Evolutionary conservation across 1,140 invertebrate species (phyloP), one percentile per base, ranked within the genome.

Genomic region (Hydropsyche tenuis): DNA sequence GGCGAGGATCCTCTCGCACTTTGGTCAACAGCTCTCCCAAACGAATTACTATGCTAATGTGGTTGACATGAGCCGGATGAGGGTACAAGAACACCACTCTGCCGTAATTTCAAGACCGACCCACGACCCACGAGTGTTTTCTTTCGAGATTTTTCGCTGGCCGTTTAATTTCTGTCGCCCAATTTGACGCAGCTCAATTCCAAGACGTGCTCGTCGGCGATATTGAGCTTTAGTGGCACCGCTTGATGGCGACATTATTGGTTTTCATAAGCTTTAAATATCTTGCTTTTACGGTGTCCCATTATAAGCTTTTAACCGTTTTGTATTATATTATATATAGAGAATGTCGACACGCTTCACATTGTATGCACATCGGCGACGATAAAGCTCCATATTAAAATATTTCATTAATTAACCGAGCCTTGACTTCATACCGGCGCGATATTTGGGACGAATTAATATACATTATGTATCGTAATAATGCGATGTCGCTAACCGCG

Each of bases 11-110:
- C 48, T 27, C 27, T 56, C 42, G 12, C 27, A 42, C 46, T 56
- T 70, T 56, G 68, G 68, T 70, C 48, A 70, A 53, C 68, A 70
- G 68, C 68, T 56, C 68, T 18, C 65, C 65, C 65, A 48, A 68
- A 68, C 65, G 68, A 60, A 70, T 70, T 70, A 70, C 68, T 70
- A 70, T 70, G 68, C 68, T 70, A 70, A 70, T 70, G 46, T 70
- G 51, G 68, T 56, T 70, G 68, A 70, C 68, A 70, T 70, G 68
- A 60, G 23, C 30, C 23, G 46, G 68, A 70, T 56, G 68, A 70
- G 68, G 68, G 68, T 56, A 22, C n/a, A 9, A 53, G 16, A 22
- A 7, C 51, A n/a, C 56, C 18, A 22, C 56, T 37, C 9, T 37
- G 3, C 9, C 9, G 30, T 14, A 60, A 60, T 60, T 22, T 53